A percentile compares a stretch with the other conserved stretches of the same genome.
Conservation (phyloP, 2,797 vertebrate species). For the Nothura maculosa region DNA sequence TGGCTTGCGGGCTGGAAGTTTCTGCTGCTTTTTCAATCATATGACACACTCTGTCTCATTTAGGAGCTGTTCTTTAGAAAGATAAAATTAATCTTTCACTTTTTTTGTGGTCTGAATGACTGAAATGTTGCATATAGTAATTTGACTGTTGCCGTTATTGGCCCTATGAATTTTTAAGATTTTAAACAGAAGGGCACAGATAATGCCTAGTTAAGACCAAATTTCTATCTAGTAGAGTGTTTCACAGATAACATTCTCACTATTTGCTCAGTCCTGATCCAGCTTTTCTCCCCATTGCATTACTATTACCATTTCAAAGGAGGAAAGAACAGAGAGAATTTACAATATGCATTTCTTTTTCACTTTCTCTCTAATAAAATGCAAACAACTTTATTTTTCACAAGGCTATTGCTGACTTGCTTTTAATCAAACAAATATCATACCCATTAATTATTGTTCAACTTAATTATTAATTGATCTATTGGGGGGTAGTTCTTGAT, state of each 20-base stretch:
- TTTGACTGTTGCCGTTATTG: not conserved
- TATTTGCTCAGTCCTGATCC: conserved; percentile 22
- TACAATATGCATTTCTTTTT: conserved; percentile 20
- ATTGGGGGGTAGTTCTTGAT: not conserved
- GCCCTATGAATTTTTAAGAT: conserved; percentile 21
- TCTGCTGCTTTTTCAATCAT: not conserved
- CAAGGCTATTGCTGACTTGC: conserved; percentile 28
- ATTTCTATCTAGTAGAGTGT: not conserved
- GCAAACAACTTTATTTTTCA: conserved; percentile 29
- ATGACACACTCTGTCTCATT: not conserved
- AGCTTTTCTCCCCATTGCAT: not conserved
- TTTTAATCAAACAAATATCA: conserved; percentile 52
- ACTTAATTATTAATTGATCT: conserved; percentile 54
- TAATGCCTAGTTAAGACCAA: not conserved
- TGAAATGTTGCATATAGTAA: not conserved
- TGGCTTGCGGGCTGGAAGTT: not conserved
- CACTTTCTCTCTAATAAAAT: conserved; percentile 12
- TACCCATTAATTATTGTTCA: conserved; percentile 50
- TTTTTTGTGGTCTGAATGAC: not conserved
- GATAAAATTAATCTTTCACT: not conserved
- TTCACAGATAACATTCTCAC: not conserved
- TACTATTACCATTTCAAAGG: conserved; percentile 47
- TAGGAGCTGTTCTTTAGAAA: not conserved
- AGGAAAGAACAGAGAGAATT: conserved; percentile 30
- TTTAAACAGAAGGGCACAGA: not conserved